phyloP scores from a whole-genome alignment of 2,113 vertebrate genomes.

The Ondatra zibethicus region DNA sequence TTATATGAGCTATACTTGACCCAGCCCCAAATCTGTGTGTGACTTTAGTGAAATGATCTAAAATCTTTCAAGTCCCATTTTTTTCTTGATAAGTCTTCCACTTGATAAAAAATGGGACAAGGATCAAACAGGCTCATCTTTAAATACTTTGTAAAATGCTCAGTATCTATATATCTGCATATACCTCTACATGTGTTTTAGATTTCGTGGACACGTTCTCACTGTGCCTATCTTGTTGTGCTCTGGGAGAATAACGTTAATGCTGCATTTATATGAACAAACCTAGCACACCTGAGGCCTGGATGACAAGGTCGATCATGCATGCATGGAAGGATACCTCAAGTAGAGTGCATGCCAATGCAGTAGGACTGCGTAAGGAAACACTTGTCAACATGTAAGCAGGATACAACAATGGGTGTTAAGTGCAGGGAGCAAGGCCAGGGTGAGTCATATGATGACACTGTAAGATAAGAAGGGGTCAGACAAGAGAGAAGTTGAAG shows the following conservation, averaged over 20 bases:
- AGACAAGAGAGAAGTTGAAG: neutral
- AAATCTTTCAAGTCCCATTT: neutral
- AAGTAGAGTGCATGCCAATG: neutral
- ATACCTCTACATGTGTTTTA: neutral
- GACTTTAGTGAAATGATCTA: neutral
- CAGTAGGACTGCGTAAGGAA: neutral
- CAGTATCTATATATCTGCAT: too few relatives aligned
- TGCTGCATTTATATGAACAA: neutral
- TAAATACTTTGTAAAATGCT: neutral
- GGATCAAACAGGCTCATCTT: neutral
- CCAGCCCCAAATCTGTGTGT: neutral
- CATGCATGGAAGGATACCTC: fast-evolving
- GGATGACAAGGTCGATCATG: neutral
- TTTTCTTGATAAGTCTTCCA: neutral
- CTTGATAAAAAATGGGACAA: neutral
- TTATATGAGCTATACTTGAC: neutral
- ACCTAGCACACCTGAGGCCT: neutral
- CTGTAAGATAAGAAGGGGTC: neutral
- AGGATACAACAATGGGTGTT: neutral
- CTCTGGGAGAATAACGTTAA: neutral
- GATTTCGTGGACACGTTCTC: neutral
- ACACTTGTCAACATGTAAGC: neutral
- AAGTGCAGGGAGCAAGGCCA: neutral
- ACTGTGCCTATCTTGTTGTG: neutral
- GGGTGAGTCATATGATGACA: neutral